A percentile compares a stretch with the other conserved stretches of the same genome.
These are phyloP conservation scores for Mylabris sibirica DNA, from an alignment of 2,888 invertebrate genomes.

Conservation along the genomic window DNA sequence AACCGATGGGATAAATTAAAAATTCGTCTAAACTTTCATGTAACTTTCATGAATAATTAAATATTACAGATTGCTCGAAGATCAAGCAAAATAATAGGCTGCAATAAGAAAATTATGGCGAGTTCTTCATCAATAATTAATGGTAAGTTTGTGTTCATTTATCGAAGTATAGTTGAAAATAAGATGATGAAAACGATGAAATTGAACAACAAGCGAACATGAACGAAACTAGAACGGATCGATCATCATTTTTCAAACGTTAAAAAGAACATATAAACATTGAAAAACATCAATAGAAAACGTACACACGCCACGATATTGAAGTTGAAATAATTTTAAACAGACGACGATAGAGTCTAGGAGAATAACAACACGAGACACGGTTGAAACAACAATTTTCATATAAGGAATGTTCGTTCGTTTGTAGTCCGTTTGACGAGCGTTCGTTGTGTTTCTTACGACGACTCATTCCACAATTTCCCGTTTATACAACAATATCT, in stretches of 20 bases:
- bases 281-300: not conserved
- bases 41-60: not conserved
- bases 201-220: not conserved
- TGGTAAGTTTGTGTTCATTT: not conserved
- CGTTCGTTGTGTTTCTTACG: not conserved
- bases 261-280: not conserved
- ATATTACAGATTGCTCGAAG: not conserved
- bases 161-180: no score
- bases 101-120: no score
- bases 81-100: not conserved
- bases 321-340: constrained; percentile 1
- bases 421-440: not conserved
- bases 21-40: not conserved
- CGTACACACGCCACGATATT: not conserved
- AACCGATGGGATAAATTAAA: not conserved
- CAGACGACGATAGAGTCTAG: not conserved
- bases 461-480: not conserved
- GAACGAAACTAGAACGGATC: not conserved
- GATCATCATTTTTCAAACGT: not conserved
- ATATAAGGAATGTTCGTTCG: constrained; percentile 3
- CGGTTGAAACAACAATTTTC: not conserved
- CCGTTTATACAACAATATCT: not conserved
- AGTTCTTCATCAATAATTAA: not conserved
- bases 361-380: not conserved
- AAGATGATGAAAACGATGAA: not conserved